Conservation (phyloP, 2,797 vertebrate genomes). For the Coregonus suidteri region DNA sequence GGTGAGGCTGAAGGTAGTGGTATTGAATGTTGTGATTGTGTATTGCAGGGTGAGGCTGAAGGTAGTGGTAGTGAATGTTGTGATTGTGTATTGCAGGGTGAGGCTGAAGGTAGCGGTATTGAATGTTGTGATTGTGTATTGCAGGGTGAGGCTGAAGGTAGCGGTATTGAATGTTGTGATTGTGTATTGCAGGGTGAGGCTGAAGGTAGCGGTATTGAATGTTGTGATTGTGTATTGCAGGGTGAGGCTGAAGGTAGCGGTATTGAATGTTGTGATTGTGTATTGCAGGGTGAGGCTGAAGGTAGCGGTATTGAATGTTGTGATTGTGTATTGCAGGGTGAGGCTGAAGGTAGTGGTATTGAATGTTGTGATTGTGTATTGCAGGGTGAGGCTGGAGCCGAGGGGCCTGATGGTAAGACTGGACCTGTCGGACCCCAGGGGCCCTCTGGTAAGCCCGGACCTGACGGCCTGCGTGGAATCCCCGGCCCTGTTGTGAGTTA, state of each 20-base stretch:
- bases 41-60: too few relatives aligned
- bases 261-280: background rate
- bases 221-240: slow-evolving; percentile 64
- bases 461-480: slow-evolving; percentile 95
- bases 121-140: too few relatives aligned
- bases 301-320: background rate
- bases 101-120: too few relatives aligned
- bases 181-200: background rate
- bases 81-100: background rate
- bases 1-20: slow-evolving; percentile 73
- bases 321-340: slow-evolving; percentile 80
- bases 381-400: slow-evolving; percentile 85
- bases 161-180: too few relatives aligned
- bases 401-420: slow-evolving; percentile 94
- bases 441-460: slow-evolving; percentile 88
- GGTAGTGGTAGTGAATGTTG: background rate
- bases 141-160: too few relatives aligned
- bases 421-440: slow-evolving; percentile 95
- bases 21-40: too few relatives aligned
- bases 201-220: background rate
- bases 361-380: background rate
- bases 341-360: slow-evolving; percentile 74
- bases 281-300: background rate
- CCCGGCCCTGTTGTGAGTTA: slow-evolving; percentile 93
- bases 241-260: slow-evolving; percentile 80